These are phyloP conservation scores for Gymnarchus niloticus DNA, from an alignment of 2,113 vertebrate species.

Conservation along the genomic window DNA sequence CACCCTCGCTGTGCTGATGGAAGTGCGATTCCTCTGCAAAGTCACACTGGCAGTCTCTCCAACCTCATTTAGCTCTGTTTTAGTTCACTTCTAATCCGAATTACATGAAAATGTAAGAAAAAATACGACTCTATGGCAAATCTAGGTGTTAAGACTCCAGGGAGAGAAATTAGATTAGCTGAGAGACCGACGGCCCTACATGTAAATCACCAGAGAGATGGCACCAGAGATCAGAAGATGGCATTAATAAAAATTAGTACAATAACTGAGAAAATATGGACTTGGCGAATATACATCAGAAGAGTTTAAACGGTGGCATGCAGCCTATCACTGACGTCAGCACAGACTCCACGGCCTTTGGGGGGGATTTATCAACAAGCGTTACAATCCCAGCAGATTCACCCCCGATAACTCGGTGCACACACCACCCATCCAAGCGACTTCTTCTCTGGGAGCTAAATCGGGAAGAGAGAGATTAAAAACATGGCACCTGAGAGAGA, in stretches of 20 bases:
- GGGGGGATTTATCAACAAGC: constrained; percentile 48
- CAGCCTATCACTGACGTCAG: constrained; percentile 35
- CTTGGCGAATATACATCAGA: constrained; percentile 51
- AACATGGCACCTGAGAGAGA: not conserved
- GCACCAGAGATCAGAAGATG: constrained; percentile 48
- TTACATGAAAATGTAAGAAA: not conserved
- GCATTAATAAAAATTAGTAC: constrained; percentile 53
- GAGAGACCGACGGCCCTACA: constrained; percentile 34
- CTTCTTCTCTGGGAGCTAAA: constrained; percentile 33
- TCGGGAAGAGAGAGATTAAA: constrained; percentile 2
- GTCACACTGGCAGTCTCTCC: not conserved
- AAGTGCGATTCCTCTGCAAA: not conserved
- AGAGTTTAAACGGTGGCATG: constrained; percentile 21
- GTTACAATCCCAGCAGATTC: constrained; percentile 43
- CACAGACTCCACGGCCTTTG: constrained; percentile 30
- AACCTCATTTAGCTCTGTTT: not conserved
- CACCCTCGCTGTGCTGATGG: not conserved
- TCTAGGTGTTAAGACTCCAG: constrained; percentile 31
- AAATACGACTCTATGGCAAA: constrained; percentile 12
- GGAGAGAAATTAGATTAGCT: constrained; percentile 36
- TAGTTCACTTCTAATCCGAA: not conserved
- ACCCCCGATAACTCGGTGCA: constrained; percentile 33
- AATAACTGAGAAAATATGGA: constrained; percentile 43
- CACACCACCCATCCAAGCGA: constrained; percentile 26
- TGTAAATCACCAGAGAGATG: constrained; percentile 40